Base-by-base conservation (phyloP, 53 echinoderm and acorn worm genomes). In the Zoroaster sp. region DNA sequence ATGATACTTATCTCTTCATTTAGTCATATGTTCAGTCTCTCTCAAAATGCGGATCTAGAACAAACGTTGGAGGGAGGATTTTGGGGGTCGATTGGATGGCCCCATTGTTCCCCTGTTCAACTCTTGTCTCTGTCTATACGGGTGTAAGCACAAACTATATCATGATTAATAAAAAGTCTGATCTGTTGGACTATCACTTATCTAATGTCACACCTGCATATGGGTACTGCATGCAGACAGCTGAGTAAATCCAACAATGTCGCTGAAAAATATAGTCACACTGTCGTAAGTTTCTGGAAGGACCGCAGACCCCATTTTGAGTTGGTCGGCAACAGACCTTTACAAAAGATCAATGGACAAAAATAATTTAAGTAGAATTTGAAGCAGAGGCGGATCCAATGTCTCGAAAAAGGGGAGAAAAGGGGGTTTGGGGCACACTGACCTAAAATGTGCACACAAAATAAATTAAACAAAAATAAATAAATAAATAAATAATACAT, bases 181-280 rank as follows among this genome's bases (percentile, higher is more conserved):
- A n/a, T n/a, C n/a, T n/a, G n/a, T n/a, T n/a, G 11, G 70, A n/a
- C 21, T 3, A n/a, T n/a, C n/a, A n/a, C n/a, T n/a, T n/a, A n/a
- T n/a, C n/a, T n/a, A n/a, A n/a, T n/a, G n/a, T n/a, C n/a, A n/a
- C 82, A 96, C 96, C 96, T 96, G 92, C 78, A 96, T 41, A 3
- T 93, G 96, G 14, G 92, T 93, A 40, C 96, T 96, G 40, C 92
- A 46, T 4, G 96, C 86, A 4, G 96, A 96, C 40, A 93, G 77
- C 23, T 90, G 68, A 25, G 96, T 96, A 66, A 96, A 95, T 2
- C 96, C 93, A 0, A 92, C 94, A 51, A 96, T 93, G 72, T 96
- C 93, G 42, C 93, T 93, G 91, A 96, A 96, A 75, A 93, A 96
- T 20, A 96, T 96, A 35, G 96, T 96, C 28, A 92, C 91, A 80